A percentile compares a stretch with the other conserved stretches of the same genome.
Conservation (phyloP, 30 jellyfish, hydroid and myxozoan species). For the Hydractinia symbiolongicarpus region DNA sequence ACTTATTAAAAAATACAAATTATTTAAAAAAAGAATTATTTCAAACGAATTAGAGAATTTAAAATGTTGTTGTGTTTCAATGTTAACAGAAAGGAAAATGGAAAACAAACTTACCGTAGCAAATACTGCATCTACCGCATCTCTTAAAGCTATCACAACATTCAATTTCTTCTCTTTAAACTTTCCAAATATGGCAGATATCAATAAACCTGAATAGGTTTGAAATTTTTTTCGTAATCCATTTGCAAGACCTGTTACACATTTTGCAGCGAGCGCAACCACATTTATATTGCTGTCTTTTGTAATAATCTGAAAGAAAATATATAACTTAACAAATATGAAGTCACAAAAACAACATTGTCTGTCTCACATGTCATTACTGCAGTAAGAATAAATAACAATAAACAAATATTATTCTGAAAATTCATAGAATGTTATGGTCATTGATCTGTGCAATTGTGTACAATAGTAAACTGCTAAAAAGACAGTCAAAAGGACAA, state of each 20-base stretch:
- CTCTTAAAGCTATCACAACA: conserved; percentile 81
- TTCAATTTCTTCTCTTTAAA: conserved; percentile 90
- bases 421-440: too few species aligned
- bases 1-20: too few species aligned
- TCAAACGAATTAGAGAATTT: too few species aligned
- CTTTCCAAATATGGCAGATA: conserved; percentile 76
- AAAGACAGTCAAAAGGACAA: too few species aligned
- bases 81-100: background rate
- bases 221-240: conserved; percentile 85
- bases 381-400: too few species aligned
- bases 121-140: conserved; percentile 90
- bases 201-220: conserved; percentile 78
- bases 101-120: conserved; percentile 49
- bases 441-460: too few species aligned
- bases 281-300: conserved; percentile 86
- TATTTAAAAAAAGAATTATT: too few species aligned
- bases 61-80: too few species aligned
- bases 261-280: conserved; percentile 84
- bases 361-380: too few species aligned
- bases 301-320: conserved; percentile 54
- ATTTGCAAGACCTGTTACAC: conserved; percentile 88
- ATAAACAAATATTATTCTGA: too few species aligned
- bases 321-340: background rate
- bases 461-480: too few species aligned
- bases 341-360: too few species aligned